Evolutionary conservation across 2,888 invertebrate genomes (phyloP).

Genomic region (Melinopterus prodromus): DNA sequence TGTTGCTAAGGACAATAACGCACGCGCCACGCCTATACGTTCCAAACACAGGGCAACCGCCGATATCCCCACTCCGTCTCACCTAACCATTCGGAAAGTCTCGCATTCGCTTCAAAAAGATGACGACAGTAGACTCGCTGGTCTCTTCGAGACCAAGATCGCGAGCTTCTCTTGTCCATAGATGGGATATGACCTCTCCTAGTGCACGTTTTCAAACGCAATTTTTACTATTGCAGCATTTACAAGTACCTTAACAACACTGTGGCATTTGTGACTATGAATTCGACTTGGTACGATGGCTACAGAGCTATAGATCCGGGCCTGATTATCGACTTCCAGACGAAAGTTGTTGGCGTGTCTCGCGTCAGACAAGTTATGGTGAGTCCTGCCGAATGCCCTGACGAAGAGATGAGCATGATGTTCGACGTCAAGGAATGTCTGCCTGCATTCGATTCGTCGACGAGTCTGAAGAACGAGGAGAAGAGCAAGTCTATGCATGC

Average conservation of each 20-base stretch:
- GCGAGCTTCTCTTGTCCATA: no score
- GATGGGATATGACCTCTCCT: background rate
- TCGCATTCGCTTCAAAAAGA: no score
- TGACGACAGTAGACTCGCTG: no score
- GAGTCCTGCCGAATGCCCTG: slow-evolving; percentile 33
- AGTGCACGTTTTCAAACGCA: no score
- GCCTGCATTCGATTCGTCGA: slow-evolving; percentile 33
- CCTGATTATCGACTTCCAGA: slow-evolving; percentile 41
- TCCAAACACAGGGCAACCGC: no score
- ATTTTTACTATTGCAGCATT: slow-evolving; percentile 31
- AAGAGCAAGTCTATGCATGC: slow-evolving; percentile 8
- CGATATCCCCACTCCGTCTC: no score
- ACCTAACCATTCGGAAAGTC: no score
- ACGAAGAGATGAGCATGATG: background rate
- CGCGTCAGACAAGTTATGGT: slow-evolving; percentile 43
- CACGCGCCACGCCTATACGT: no score
- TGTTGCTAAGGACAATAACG: no score
- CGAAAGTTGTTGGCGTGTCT: slow-evolving; percentile 43
- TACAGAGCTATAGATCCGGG: slow-evolving; percentile 40
- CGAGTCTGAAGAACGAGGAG: background rate
- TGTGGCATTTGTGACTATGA: slow-evolving; percentile 31
- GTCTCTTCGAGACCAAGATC: no score
- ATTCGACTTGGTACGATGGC: slow-evolving; percentile 42
- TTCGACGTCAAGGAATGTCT: slow-evolving; percentile 35
- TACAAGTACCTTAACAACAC: slow-evolving; percentile 39